Conservation (phyloP, 2,888 invertebrate species). For the Proisotoma minuta region DNA sequence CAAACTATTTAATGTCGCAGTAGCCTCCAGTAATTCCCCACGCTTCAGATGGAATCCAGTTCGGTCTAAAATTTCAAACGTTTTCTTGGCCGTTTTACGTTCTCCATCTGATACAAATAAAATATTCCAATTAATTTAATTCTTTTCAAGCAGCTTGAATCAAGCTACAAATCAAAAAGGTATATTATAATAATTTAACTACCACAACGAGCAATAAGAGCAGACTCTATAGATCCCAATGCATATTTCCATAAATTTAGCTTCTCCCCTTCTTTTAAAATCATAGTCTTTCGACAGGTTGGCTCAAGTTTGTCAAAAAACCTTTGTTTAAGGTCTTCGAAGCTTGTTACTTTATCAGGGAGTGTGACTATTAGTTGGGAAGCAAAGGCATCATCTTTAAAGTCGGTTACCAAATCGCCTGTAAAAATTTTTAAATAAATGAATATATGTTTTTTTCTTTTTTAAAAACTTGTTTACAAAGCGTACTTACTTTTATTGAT, state of each 20-base stretch:
- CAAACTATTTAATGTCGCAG: constrained; percentile 33
- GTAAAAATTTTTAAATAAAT: not conserved
- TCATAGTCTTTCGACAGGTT: constrained; percentile 31
- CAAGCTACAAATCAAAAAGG: not conserved
- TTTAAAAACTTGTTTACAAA: not conserved
- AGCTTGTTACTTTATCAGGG: constrained; percentile 33
- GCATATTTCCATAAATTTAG: constrained; percentile 40
- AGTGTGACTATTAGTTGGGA: constrained; percentile 30
- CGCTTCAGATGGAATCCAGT: constrained; percentile 31
- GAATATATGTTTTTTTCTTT: not conserved
- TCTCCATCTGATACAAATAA: constrained; percentile 37
- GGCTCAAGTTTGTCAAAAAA: constrained; percentile 39
- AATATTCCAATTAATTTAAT: no score
- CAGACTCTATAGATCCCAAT: constrained; percentile 22
- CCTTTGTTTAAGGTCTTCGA: constrained; percentile 31
- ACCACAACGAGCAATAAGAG: constrained; percentile 17
- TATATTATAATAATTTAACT: no score
- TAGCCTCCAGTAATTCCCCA: constrained; percentile 40
- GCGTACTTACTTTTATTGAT: constrained; percentile 23
- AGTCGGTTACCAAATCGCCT: constrained; percentile 28
- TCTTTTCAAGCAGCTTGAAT: no score
- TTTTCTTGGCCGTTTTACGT: constrained; percentile 11
- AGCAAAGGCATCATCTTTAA: constrained; percentile 34
- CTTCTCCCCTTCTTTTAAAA: constrained; percentile 35
- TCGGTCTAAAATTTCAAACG: constrained; percentile 33